Base-by-base conservation (phyloP, 1,140 invertebrate species). In the Diorhabda elongata region DNA sequence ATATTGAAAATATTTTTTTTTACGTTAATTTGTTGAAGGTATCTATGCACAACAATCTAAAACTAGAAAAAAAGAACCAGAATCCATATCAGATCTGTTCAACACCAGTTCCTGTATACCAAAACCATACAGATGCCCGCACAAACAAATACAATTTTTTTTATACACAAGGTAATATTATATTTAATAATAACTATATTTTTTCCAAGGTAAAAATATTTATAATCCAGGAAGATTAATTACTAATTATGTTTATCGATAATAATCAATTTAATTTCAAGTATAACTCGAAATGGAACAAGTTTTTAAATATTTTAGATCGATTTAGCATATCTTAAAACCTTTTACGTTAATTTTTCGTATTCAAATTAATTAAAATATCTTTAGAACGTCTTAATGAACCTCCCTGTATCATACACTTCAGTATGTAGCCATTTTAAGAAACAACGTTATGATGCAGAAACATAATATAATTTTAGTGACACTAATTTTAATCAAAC, bases 101-200 rank as follows among this genome's bases (percentile, higher is more conserved):
- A 91, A 93, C 75, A 92, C 90, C 3, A 87, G 88, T 3, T 93
- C 92, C 4, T 93, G 92, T 75, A 87, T 92, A n/a, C 88, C 89
- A 71, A 90, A 89, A 45, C 92, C 92, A 0, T 92, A 85, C 79
- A 85, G 83, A 64, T 94, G 92, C 82, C 92, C 92, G 2, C 91
- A 94, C 82, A 89, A 89, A 3, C 88, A 89, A 78, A 93, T 94
- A 73, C 87, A 92, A 73, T 93, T 92, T 79, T 94, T 87, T 82
- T 80, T 94, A n/a, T 93, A 92, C 71, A 94, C 92, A 1, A 90
- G 89, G 90, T 91, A 81, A 79, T 68, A 43, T 44, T 59, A 52
- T 42, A 5, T 8, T 61, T 26, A 42, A 45, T 58, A 11, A 58
- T 42, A 26, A 26, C 26, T 26, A 26, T 26, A 26, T 26, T 26